These are phyloP conservation scores for Sialis fuliginosa DNA, from an alignment of 2,888 invertebrate species.

Conservation along the genomic window DNA sequence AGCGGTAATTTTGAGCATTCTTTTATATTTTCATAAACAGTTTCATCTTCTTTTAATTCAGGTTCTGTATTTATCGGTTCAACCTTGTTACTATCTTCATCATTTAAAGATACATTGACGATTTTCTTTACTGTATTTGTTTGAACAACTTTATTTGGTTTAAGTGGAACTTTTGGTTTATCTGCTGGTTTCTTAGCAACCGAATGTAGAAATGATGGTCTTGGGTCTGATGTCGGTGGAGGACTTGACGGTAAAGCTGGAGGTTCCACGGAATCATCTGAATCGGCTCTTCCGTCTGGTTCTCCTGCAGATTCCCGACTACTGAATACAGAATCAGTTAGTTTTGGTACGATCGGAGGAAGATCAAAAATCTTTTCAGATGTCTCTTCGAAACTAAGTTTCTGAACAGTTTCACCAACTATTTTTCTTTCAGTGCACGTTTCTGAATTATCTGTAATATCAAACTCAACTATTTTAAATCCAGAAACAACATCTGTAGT, in stretches of 20 bases:
- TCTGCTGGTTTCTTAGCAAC: conserved; percentile 27
- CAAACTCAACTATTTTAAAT: too few species aligned
- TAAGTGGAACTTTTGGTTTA: conserved; percentile 53
- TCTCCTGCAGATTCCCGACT: conserved; percentile 68
- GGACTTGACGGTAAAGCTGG: conserved; percentile 54
- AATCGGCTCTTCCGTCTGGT: conserved; percentile 75
- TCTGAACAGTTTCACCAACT: not conserved
- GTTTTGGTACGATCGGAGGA: conserved; percentile 5
- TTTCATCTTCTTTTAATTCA: conserved; percentile 3
- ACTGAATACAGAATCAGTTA: conserved; percentile 26
- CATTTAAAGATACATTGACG: not conserved
- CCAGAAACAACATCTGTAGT: too few species aligned
- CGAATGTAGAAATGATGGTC: conserved; percentile 57
- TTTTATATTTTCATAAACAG: conserved; percentile 7
- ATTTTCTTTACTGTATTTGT: not conserved
- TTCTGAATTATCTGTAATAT: too few species aligned
- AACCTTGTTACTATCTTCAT: not conserved
- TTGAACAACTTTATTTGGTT: conserved; percentile 30
- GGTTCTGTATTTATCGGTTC: conserved; percentile 1
- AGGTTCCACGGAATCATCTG: conserved; percentile 49
- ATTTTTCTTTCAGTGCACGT: too few species aligned
- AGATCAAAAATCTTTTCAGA: conserved; percentile 5
- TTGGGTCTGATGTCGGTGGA: conserved; percentile 39
- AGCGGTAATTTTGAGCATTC: conserved; percentile 27
- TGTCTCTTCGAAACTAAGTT: conserved; percentile 3